Evolutionary conservation across 2,113 vertebrate genomes (phyloP), one percentile per base, ranked within the genome.

Genomic region (Tachycineta bicolor): DNA sequence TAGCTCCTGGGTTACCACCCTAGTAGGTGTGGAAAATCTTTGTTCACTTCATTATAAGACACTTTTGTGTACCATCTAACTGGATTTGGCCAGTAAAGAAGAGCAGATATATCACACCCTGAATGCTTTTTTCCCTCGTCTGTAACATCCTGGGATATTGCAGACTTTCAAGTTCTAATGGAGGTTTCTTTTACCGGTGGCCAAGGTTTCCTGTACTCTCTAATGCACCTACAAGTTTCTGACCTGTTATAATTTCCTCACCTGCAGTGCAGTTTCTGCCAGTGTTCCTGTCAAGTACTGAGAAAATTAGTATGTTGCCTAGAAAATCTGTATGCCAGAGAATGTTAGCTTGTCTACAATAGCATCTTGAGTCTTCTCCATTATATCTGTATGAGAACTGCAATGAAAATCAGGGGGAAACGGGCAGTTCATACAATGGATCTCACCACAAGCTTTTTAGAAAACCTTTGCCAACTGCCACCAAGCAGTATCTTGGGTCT

Each of bases 11-110:
- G 93, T 96, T 97, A 93, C 96, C 90, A 96, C 95, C 76, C 91
- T 95, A 56, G 90, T 97, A 96, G 95, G 90, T 97, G 89, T 76
- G 64, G 86, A 96, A 97, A 95, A 96, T 96, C 92, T 98, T 97
- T 97, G 87, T 97, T 98, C 97, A 96, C 95, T 97, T 97, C 93
- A 93, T 96, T 96, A 91, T 94, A 92, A 83, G 89, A 96, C 56
- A 96, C 94, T 93, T 97, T 95, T 96, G 91, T 96, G 89, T 96
- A 94, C 91, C 95, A 74, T 94, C 85, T 94, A 92, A 82, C 95
- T 96, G 92, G 71, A 93, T 97, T 96, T 67, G 83, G 31, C 75
- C 86, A 96, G 95, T 83, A 96, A 96, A 97, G 94, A 93, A 81
- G 70, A 97, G 47, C 84, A 94, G 95, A 80, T 83, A 90, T 95